Conservation (phyloP, 1,140 invertebrate species). For the Lordiphosa clarofinis region DNA sequence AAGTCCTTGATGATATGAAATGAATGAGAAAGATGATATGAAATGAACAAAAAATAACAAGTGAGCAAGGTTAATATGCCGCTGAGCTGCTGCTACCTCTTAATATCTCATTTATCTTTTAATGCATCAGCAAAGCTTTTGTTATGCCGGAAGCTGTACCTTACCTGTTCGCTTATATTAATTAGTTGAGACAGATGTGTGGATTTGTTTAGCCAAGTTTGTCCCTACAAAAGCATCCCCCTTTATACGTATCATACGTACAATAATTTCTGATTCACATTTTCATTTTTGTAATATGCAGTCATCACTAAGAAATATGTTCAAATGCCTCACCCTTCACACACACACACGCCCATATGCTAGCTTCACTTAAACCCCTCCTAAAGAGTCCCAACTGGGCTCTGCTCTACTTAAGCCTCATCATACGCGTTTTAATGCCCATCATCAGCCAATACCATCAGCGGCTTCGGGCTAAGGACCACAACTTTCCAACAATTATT, state of each 20-base stretch:
- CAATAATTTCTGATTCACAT: constrained; percentile 24
- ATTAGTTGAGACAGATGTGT: too few species aligned
- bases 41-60: too few species aligned
- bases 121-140: too few species aligned
- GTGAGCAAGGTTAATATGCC: too few species aligned
- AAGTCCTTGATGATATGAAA: too few species aligned
- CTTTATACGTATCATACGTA: too few species aligned
- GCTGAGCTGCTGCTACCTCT: too few species aligned
- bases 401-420: constrained; percentile 67
- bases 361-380: constrained; percentile 51
- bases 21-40: too few species aligned
- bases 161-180: too few species aligned
- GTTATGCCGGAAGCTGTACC: too few species aligned
- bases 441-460: constrained; percentile 58
- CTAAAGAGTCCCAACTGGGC: constrained; percentile 28
- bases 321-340: constrained; percentile 2
- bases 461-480: constrained; percentile 49
- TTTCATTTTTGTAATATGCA: constrained; percentile 39
- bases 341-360: constrained; percentile 38
- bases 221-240: constrained; percentile 1
- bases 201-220: neutral
- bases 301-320: constrained; percentile 39
- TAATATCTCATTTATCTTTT: too few species aligned
- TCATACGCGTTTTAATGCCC: constrained; percentile 69
- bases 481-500: constrained; percentile 56